These are phyloP conservation scores for Drosophila tani DNA, from an alignment of 1,140 invertebrate genomes.

Conservation along the genomic window DNA sequence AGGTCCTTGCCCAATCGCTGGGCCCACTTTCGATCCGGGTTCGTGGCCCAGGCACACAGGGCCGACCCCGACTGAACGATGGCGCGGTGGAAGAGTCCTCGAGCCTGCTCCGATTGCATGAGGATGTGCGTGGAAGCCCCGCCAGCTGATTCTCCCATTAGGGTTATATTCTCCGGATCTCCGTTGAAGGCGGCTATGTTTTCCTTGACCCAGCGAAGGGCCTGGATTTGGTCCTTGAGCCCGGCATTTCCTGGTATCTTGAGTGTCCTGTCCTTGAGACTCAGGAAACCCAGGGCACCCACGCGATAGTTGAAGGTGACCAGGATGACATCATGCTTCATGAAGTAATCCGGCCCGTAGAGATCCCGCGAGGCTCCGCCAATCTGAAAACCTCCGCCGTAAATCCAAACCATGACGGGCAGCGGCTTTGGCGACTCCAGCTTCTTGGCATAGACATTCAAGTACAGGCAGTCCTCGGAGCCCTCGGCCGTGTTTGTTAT, in stretches of 20 bases:
- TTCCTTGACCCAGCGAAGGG: conserved; percentile 83
- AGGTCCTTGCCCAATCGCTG: conserved; percentile 58
- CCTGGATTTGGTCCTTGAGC: conserved; percentile 84
- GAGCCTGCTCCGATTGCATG: conserved; percentile 67
- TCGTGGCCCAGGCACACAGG: conserved; percentile 80
- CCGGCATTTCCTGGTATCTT: conserved; percentile 82
- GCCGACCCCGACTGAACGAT: conserved; percentile 87
- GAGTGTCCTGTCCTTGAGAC: conserved; percentile 71
- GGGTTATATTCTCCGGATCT: conserved; percentile 75
- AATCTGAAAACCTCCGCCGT: conserved; percentile 88
- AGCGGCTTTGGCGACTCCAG: conserved; percentile 61
- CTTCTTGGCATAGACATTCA: conserved; percentile 74
- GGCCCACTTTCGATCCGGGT: conserved; percentile 40
- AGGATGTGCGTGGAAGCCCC: conserved; percentile 68
- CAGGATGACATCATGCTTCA: conserved; percentile 88
- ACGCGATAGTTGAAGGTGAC: conserved; percentile 91
- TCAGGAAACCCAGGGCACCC: conserved; percentile 86
- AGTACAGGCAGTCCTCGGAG: conserved; percentile 72
- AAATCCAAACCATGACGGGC: conserved; percentile 90
- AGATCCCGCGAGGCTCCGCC: conserved; percentile 84
- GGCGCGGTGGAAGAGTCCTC: conserved; percentile 87
- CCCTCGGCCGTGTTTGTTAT: conserved; percentile 47
- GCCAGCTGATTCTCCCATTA: conserved; percentile 84
- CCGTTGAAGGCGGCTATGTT: conserved; percentile 82
- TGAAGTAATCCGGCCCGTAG: conserved; percentile 88